Evolutionary conservation across 2,113 vertebrate species (phyloP).

Genomic region (Dipodomys spectabilis): DNA sequence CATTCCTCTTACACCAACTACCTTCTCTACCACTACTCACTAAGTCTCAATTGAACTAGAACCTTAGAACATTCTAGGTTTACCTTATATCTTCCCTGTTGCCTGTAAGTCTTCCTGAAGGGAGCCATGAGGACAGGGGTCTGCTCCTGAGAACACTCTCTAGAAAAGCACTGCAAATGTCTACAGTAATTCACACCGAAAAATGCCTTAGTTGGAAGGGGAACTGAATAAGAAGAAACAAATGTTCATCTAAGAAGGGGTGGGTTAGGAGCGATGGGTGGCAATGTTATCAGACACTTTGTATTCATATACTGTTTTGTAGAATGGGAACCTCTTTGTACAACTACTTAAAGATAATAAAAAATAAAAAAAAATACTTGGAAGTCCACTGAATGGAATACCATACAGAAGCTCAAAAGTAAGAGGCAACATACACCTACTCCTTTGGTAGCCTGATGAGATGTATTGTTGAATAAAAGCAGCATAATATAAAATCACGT

Average conservation of each 20-base stretch:
- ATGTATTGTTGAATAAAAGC: slow-evolving; percentile 7
- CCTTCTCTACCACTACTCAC: not conserved
- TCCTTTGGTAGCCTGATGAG: not conserved
- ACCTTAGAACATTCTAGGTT: not conserved
- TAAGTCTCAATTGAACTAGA: not conserved
- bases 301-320: no score
- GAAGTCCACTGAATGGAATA: not conserved
- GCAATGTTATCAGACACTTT: no score
- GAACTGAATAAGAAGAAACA: not conserved
- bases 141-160: not conserved
- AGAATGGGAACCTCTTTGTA: no score
- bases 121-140: not conserved
- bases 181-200: not conserved
- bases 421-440: not conserved
- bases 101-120: not conserved
- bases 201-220: not conserved
- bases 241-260: not conserved
- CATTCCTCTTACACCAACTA: no score
- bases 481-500: not conserved
- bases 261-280: no score
- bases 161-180: not conserved
- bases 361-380: not conserved
- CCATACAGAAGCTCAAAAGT: not conserved
- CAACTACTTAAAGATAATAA: no score
- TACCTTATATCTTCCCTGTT: not conserved